Evolutionary conservation across 1,140 invertebrate species (phyloP).

Genomic region (Probaryconus sp.): DNA sequence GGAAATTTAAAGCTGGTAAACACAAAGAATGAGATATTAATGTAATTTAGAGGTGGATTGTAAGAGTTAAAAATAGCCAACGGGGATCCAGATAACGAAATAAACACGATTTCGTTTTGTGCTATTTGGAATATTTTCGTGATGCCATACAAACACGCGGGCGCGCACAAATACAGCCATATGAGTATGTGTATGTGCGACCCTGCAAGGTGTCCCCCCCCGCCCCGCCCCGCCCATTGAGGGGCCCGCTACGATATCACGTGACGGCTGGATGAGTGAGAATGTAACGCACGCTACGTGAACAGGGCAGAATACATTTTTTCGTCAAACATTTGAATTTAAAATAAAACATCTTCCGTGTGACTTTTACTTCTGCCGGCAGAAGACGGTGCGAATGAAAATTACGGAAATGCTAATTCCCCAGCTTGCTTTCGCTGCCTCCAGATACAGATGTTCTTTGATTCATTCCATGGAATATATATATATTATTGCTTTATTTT

Average conservation of each 20-base stretch:
- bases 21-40: no score
- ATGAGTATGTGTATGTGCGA: conserved; percentile 23
- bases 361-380: conserved; percentile 17
- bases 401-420: conserved; percentile 14
- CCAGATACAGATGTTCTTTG: no score
- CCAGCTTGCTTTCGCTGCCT: no score
- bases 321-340: conserved; percentile 58
- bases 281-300: conserved; percentile 49
- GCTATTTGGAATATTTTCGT: conserved; percentile 53
- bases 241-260: conserved; percentile 48
- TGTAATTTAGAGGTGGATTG: no score
- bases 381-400: conserved; percentile 5
- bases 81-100: conserved; percentile 4
- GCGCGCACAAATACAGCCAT: not conserved
- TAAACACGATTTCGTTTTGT: conserved; percentile 42
- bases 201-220: conserved; percentile 44
- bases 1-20: no score
- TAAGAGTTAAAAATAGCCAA: not conserved
- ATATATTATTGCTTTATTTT: no score
- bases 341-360: conserved; percentile 38
- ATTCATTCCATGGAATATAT: no score
- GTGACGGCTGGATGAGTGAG: conserved; percentile 51
- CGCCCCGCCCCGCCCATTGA: no score
- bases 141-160: not conserved
- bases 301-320: conserved; percentile 46